These are phyloP conservation scores for Hephaestus fuliginosus DNA, from an alignment of 2,797 vertebrate species.

Conservation along the genomic window DNA sequence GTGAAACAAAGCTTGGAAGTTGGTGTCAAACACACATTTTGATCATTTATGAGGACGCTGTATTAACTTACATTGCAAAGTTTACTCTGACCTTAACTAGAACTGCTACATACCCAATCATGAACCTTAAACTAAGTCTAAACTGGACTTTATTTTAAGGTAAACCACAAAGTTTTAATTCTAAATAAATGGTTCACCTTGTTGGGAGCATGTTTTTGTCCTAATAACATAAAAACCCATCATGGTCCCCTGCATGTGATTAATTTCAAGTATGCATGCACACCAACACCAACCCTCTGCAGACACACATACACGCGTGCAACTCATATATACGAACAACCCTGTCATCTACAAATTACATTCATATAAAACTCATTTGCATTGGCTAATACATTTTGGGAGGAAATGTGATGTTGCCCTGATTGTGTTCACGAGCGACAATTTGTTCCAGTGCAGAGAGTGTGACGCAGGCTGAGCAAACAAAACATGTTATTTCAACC, in stretches of 20 bases:
- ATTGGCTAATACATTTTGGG: not conserved
- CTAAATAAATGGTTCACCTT: not conserved
- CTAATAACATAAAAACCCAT: not conserved
- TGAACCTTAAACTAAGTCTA: not conserved
- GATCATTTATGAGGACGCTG: not conserved
- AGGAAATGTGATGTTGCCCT: not conserved
- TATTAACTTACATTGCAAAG: not conserved
- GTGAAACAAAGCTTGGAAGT: not conserved
- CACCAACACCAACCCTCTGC: not conserved
- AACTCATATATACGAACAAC: not conserved
- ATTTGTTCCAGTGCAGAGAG: not conserved
- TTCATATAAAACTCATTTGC: constrained; percentile 16
- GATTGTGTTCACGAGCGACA: not conserved
- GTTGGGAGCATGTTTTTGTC: not conserved
- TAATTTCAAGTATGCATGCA: not conserved
- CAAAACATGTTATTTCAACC: too few species aligned
- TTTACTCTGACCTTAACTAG: not conserved
- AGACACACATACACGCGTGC: not conserved
- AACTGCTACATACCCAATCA: not conserved
- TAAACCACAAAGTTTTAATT: not conserved
- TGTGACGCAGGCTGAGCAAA: too few species aligned
- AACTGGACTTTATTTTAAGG: not conserved
- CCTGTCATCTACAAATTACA: not conserved
- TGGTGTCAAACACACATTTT: not conserved
- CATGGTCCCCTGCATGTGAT: not conserved